phyloP scores from a whole-genome alignment of 2,113 vertebrate genomes.

The Ibidorhyncha struthersii region DNA sequence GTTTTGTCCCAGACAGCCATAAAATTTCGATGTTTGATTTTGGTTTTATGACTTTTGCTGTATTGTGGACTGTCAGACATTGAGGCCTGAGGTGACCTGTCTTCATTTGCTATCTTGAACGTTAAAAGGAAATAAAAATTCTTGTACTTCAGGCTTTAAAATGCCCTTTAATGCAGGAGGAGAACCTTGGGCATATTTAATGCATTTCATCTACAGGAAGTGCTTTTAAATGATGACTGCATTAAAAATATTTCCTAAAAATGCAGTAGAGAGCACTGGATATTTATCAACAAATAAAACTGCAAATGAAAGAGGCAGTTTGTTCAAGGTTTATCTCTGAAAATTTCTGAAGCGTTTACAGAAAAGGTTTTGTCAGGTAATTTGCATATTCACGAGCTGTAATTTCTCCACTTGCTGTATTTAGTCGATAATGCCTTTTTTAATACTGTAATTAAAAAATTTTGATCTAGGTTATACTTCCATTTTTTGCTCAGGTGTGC shows the following conservation, averaged over 20 bases:
- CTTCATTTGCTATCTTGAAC: not conserved
- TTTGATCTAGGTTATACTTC: not conserved
- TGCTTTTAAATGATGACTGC: not conserved
- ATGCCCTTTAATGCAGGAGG: not conserved
- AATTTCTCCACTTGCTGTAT: slow-evolving; percentile 47
- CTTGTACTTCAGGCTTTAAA: not conserved
- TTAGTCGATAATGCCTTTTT: slow-evolving; percentile 45
- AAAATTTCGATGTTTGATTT: not conserved
- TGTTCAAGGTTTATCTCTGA: slow-evolving; percentile 30
- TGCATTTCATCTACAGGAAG: not conserved
- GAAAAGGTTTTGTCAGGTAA: slow-evolving; percentile 30
- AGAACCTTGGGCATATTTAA: not conserved
- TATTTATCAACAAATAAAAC: slow-evolving; percentile 21
- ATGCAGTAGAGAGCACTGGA: not conserved
- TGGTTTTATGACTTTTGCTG: not conserved
- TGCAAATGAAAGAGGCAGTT: slow-evolving; percentile 16
- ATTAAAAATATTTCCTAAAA: slow-evolving; percentile 16
- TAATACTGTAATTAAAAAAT: slow-evolving; percentile 37
- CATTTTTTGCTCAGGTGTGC: not conserved
- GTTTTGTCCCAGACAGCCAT: not conserved
- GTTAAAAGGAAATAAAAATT: not conserved
- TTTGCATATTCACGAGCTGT: slow-evolving; percentile 49
- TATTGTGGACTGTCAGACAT: fast-evolving
- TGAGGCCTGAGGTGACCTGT: not conserved
- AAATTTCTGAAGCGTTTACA: slow-evolving; percentile 47